Evolutionary conservation across 2,888 invertebrate species (phyloP), one percentile per base, ranked within the genome.

Genomic region (Eledone cirrhosa): DNA sequence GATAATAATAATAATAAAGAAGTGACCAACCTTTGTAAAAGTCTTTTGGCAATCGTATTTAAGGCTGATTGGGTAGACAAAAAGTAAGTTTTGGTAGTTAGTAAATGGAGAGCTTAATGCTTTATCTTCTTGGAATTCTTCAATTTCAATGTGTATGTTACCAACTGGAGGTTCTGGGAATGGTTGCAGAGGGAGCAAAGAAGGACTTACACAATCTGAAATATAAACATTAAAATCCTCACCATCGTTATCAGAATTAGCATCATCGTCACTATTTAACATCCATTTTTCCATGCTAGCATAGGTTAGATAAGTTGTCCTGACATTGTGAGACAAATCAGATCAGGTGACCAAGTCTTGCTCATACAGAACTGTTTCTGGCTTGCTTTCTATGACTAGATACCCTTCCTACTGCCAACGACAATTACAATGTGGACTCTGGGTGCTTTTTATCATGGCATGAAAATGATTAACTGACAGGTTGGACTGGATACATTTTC

Each of bases 41-140:
- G 95, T 92, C 90, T 97, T 97, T 91, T 98, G 97, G 77, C 95
- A 94, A 90, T 97, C 98, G 81, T 96, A 97, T 90, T 94, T 95
- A 79, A 98, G 92, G 79, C 93, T 92, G 84, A 95, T 92, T 0
- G 99, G 99, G 89, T 98, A 97, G 24, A 99, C 94, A 90, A 97
- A 99, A 63, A 99, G 92, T 90, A 97, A 95, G 91, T 99, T 98
- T 41, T 94, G 92, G 91, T 94, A 98, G 31, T 94, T 94, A 3
- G 95, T 95, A 88, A 95, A 95, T 0, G 97, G 97, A 94, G 94
- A 77, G 87, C 86, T 82, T 82, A 85, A 83, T 78, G 85, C 83
- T 65, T 84, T 87, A 74, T 90, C 88, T 27, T 90, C 89, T 5
- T 90, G 88, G 86, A 97, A 94, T 86, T 96, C 95, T n/a, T 95